Conservation (phyloP, 2,797 vertebrate genomes). For the Clarias fuscus region DNA sequence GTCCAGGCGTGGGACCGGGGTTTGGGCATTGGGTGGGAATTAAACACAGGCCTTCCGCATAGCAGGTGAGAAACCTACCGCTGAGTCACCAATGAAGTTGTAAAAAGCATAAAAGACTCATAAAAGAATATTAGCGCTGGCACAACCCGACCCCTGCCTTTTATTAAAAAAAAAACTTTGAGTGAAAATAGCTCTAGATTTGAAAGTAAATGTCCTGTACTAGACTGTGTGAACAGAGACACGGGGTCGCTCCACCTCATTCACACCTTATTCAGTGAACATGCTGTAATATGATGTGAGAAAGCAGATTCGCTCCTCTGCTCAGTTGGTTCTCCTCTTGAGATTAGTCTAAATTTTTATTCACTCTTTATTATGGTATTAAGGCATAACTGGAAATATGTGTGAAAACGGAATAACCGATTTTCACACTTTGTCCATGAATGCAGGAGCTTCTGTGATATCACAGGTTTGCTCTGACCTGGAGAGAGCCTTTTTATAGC, state of each 20-base stretch:
- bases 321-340: conserved; percentile 38
- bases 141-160: background rate
- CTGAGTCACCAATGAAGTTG: background rate
- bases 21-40: too few relatives aligned
- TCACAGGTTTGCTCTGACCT: background rate
- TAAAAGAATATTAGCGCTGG: background rate
- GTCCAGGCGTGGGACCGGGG: too few relatives aligned
- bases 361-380: conserved; percentile 47
- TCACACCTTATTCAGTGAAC: conserved; percentile 22
- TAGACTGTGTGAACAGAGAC: background rate
- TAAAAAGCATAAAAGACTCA: background rate
- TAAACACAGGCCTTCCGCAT: too few relatives aligned
- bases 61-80: too few relatives aligned
- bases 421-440: conserved; percentile 28
- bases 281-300: conserved; percentile 23
- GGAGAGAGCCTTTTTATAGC: background rate
- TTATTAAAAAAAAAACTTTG: background rate
- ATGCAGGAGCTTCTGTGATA: conserved; percentile 3
- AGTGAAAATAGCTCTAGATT: background rate
- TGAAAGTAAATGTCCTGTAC: background rate
- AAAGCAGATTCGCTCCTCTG: conserved; percentile 46
- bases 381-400: conserved; percentile 47
- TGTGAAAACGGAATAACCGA: conserved; percentile 33
- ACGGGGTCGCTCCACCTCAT: conserved; percentile 40
- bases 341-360: conserved; percentile 43